Percentiles rank a stretch among this genome's conserved stretches.
phyloP scores from a whole-genome alignment of 2,888 invertebrate genomes.

The Cordylochernes scorpioides region DNA sequence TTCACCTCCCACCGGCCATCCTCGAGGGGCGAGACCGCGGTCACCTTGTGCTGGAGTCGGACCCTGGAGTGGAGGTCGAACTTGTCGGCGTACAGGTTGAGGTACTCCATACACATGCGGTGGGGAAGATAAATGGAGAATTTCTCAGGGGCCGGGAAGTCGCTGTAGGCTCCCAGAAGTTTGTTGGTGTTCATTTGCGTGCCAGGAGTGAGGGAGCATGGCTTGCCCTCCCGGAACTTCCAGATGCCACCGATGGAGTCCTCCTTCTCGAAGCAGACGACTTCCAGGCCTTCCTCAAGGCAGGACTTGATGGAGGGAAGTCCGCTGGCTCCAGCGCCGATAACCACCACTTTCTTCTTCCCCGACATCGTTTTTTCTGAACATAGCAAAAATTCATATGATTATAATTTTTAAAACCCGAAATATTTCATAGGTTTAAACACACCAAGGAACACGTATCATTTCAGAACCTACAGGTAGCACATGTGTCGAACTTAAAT shows the following conservation, averaged over 20 bases:
- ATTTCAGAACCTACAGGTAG: too few species aligned
- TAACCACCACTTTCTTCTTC: constrained; percentile 13
- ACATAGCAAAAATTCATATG: too few species aligned
- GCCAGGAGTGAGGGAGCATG: constrained; percentile 19
- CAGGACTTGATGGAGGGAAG: constrained; percentile 22
- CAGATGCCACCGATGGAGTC: constrained; percentile 21
- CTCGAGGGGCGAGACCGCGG: constrained; percentile 6
- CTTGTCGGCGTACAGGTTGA: constrained; percentile 16
- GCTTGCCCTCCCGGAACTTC: constrained; percentile 16
- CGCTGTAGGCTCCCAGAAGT: constrained; percentile 21
- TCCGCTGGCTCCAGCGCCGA: constrained; percentile 23
- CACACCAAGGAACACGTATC: too few species aligned
- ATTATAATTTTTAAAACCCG: too few species aligned
- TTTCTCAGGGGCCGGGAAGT: constrained; percentile 23
- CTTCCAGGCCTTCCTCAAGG: constrained; percentile 19
- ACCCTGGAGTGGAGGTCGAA: constrained; percentile 14
- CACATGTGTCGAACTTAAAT: too few species aligned
- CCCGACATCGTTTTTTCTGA: constrained; percentile 5
- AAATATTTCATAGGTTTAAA: too few species aligned
- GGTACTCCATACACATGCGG: constrained; percentile 19
- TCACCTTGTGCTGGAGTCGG: constrained; percentile 8
- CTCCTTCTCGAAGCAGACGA: constrained; percentile 20
- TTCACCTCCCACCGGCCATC: constrained; percentile 20
- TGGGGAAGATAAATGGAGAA: constrained; percentile 26
- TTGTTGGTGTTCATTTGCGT: constrained; percentile 23